A percentile compares a stretch with the other conserved stretches of the same genome.
Conservation (phyloP, 2,888 invertebrate species). For the Harmothoe impar region DNA sequence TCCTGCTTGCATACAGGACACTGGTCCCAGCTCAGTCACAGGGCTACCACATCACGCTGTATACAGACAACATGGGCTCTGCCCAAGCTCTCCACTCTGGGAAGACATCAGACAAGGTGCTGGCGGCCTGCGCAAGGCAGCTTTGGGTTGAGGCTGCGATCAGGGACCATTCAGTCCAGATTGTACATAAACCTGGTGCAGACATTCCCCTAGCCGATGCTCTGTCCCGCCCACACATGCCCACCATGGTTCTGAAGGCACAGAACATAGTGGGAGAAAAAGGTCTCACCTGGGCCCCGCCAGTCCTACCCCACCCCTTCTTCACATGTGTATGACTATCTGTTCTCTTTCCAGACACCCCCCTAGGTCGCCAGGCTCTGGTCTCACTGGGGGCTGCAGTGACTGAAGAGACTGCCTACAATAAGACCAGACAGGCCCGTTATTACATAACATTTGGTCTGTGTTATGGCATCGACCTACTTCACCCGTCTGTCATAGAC, state of each 20-base stretch:
- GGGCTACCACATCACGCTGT: not conserved
- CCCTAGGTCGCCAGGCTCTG: too few relatives aligned
- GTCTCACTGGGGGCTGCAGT: not conserved
- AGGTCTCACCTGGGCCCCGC: not conserved
- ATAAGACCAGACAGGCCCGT: not conserved
- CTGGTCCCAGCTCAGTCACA: not conserved
- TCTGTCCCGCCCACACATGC: not conserved
- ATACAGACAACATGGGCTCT: too few relatives aligned
- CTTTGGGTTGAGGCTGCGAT: too few relatives aligned
- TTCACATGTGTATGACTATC: too few relatives aligned
- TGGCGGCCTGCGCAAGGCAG: too few relatives aligned
- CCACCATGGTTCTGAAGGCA: not conserved
- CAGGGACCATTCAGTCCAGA: not conserved
- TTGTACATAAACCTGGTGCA: not conserved
- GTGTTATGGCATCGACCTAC: not conserved
- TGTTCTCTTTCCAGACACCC: not conserved
- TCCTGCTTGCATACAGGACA: not conserved
- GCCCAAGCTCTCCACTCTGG: too few relatives aligned
- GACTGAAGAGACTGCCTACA: not conserved
- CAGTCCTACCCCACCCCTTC: not conserved
- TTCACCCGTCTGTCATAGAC: too few relatives aligned
- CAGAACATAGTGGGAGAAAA: not conserved
- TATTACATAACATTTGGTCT: too few relatives aligned
- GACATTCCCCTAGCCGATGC: too few relatives aligned
- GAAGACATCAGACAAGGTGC: too few relatives aligned